These are phyloP conservation scores for Lepidocyrtinus sp. DNA, from an alignment of 2,888 invertebrate genomes.

Conservation along the genomic window DNA sequence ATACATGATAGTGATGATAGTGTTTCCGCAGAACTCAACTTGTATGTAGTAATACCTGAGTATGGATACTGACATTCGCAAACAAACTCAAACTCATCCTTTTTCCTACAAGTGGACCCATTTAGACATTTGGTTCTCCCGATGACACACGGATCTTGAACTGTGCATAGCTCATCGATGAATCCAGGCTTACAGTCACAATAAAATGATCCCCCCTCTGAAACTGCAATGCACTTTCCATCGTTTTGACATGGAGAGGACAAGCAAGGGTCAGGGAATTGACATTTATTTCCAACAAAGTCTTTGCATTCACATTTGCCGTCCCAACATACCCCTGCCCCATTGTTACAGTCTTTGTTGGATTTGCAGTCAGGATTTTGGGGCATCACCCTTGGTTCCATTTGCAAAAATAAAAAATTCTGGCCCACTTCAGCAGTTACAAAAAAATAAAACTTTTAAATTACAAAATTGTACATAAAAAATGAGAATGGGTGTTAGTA, in stretches of 20 bases:
- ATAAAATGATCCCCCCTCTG: slow-evolving; percentile 24
- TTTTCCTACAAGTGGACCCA: slow-evolving; percentile 50
- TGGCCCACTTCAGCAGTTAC: too few relatives aligned
- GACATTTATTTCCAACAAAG: slow-evolving; percentile 20
- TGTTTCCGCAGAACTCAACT: too few relatives aligned
- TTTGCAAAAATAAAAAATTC: too few relatives aligned
- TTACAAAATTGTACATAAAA: too few relatives aligned
- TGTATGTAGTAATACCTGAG: too few relatives aligned
- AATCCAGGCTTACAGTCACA: slow-evolving; percentile 43
- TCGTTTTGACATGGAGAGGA: slow-evolving; percentile 34
- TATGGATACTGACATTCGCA: slow-evolving; percentile 56
- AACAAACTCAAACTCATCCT: slow-evolving; percentile 37
- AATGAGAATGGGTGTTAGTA: too few relatives aligned
- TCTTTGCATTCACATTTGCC: slow-evolving; percentile 6
- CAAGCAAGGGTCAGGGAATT: slow-evolving; percentile 29
- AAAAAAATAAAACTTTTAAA: too few relatives aligned
- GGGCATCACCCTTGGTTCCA: too few relatives aligned
- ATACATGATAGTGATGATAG: too few relatives aligned
- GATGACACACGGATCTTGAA: slow-evolving; percentile 41
- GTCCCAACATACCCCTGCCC: background rate
- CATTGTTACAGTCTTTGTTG: slow-evolving; percentile 20
- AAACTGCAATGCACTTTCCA: slow-evolving; percentile 32
- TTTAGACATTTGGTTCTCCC: slow-evolving; percentile 42
- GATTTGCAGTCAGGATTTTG: background rate
- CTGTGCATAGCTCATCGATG: slow-evolving; percentile 31